These are phyloP conservation scores for Oenanthe oenanthe DNA, from an alignment of 2,113 vertebrate species.

Conservation along the genomic window DNA sequence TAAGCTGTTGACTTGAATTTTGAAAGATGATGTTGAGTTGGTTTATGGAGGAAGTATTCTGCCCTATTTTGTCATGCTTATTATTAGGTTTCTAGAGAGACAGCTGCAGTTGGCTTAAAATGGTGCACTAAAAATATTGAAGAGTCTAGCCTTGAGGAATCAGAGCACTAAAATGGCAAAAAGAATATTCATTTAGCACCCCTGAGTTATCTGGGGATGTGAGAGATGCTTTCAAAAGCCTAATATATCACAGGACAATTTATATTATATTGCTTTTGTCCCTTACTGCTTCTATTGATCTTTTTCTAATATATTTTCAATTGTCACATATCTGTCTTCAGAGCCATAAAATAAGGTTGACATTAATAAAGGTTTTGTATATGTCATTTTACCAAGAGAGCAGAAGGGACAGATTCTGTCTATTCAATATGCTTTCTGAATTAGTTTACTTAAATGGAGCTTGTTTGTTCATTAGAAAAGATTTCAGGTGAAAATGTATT, in stretches of 20 bases:
- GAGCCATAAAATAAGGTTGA: neutral
- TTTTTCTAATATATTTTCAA: neutral
- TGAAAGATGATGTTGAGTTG: neutral
- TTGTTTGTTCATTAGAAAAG: neutral
- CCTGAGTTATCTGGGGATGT: neutral
- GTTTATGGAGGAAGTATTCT: neutral
- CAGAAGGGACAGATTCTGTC: neutral
- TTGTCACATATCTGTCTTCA: neutral
- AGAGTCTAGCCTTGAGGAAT: conserved; percentile 6
- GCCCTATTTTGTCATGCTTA: neutral
- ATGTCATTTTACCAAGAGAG: neutral
- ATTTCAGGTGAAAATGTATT: neutral
- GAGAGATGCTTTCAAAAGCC: neutral
- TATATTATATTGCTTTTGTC: conserved; percentile 6
- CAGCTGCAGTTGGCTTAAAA: conserved; percentile 11
- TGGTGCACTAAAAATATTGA: neutral
- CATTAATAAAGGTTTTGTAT: neutral
- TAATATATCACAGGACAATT: neutral
- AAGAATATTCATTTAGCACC: conserved; percentile 5
- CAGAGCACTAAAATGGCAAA: neutral
- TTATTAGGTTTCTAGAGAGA: neutral
- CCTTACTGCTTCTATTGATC: conserved; percentile 42
- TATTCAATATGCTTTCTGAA: neutral
- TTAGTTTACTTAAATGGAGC: neutral
- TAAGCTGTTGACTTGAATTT: neutral